A percentile compares a stretch with the other conserved stretches of the same genome.
Conservation (phyloP, 2,113 vertebrate genomes). For the Odontophorus gujanensis region DNA sequence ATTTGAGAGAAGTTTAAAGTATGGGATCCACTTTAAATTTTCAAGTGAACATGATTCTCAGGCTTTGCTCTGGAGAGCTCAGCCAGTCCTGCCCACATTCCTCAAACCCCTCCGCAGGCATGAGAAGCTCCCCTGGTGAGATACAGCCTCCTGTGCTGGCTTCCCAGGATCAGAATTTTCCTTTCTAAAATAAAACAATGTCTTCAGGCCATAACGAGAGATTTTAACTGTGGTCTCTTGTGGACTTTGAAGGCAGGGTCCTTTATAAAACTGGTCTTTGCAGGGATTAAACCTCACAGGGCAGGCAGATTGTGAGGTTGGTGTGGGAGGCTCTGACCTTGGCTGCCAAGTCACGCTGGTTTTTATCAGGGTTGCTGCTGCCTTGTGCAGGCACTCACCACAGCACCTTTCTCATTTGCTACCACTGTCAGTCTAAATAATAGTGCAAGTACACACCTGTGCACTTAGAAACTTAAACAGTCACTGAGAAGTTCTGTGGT, state of each 20-base stretch:
- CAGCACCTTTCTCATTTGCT: neutral
- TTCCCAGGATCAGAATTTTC: neutral
- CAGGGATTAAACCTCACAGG: neutral
- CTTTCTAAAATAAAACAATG: neutral
- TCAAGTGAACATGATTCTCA: neutral
- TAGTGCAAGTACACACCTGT: neutral
- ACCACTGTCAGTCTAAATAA: fast-evolving
- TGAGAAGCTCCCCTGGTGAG: neutral
- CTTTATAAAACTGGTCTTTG: no score
- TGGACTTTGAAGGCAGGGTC: neutral
- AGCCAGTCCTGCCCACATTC: neutral
- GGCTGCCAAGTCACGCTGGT: no score
- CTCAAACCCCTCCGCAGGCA: neutral
- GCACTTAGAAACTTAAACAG: neutral
- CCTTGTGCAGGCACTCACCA: neutral
- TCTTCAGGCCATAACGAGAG: neutral
- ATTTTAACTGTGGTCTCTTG: neutral
- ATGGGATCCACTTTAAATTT: neutral
- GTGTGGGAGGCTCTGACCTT: neutral
- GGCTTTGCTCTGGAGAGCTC: neutral
- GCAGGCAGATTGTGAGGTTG: neutral
- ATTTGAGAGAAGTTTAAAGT: neutral
- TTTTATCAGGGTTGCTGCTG: neutral
- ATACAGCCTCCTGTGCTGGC: neutral
- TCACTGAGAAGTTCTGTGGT: neutral